Conservation (phyloP, 2,113 vertebrate genomes). For the Dicrurus megarhynchus region DNA sequence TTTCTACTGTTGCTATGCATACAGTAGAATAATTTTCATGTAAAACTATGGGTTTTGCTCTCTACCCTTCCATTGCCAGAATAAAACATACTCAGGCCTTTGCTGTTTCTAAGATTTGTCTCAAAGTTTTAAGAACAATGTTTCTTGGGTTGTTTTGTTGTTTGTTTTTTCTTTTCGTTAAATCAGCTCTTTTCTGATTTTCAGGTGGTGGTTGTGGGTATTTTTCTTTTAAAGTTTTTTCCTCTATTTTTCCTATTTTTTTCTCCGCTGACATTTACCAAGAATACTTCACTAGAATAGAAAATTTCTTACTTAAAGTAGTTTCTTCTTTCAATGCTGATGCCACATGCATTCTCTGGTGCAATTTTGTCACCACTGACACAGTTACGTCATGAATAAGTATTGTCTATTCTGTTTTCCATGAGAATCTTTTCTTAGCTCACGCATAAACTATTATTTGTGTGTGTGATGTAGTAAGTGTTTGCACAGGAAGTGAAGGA, state of each 20-base stretch:
- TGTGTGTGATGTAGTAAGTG: background rate
- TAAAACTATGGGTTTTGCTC: background rate
- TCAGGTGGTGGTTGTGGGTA: background rate
- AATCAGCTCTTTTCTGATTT: background rate
- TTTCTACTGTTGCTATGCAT: background rate
- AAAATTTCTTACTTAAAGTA: background rate
- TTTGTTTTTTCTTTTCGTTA: background rate
- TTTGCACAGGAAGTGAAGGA: background rate
- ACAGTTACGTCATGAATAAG: background rate
- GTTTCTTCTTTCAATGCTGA: background rate
- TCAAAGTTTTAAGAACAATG: background rate
- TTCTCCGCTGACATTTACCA: background rate
- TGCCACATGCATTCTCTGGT: background rate
- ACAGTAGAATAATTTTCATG: background rate
- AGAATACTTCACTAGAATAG: background rate
- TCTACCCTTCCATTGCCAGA: background rate
- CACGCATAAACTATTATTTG: background rate
- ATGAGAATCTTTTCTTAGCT: background rate
- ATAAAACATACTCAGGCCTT: background rate
- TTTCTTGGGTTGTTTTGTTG: background rate
- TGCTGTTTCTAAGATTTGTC: background rate
- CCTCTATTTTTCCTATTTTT: background rate
- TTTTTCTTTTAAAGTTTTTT: background rate
- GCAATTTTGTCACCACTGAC: background rate
- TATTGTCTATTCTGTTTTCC: background rate